phyloP scores from a whole-genome alignment of 2,797 vertebrate genomes.

The Mormyrus proboscirostris region DNA sequence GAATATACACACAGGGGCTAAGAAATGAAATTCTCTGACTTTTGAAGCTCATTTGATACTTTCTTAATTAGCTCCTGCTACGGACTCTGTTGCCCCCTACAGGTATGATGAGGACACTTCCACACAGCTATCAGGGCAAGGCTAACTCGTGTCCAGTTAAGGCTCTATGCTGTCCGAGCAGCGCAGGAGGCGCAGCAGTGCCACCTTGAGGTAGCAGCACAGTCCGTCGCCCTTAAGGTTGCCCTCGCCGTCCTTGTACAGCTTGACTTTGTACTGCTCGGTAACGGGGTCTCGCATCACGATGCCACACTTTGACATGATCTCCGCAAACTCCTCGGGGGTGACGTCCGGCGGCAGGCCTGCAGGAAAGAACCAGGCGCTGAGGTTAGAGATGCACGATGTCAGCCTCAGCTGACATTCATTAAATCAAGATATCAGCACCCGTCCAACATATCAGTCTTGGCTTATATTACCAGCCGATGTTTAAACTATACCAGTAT shows the following conservation, averaged over 20 bases:
- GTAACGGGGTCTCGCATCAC: slow-evolving; percentile 87
- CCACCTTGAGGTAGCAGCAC: slow-evolving; percentile 91
- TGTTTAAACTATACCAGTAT: background rate
- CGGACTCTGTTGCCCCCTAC: background rate
- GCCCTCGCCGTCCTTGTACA: slow-evolving; percentile 88
- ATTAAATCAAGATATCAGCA: background rate
- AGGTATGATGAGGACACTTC: background rate
- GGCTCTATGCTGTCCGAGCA: background rate
- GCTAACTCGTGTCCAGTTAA: background rate
- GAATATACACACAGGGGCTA: background rate
- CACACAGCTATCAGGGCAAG: background rate
- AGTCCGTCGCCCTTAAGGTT: slow-evolving; percentile 93
- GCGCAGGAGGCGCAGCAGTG: background rate
- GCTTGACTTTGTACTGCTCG: slow-evolving; percentile 88
- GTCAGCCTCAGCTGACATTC: background rate
- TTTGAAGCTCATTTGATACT: background rate
- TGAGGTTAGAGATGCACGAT: background rate
- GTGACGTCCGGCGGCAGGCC: slow-evolving; percentile 89
- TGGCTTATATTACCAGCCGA: background rate
- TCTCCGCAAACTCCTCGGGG: slow-evolving; percentile 77
- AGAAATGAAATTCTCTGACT: background rate
- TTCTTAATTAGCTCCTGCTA: background rate
- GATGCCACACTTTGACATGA: slow-evolving; percentile 94
- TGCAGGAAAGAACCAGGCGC: slow-evolving; percentile 39
- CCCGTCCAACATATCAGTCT: background rate